Evolutionary conservation across 2,888 invertebrate genomes (phyloP), one percentile per base, ranked within the genome.

Genomic region (Terebella lapidaria): DNA sequence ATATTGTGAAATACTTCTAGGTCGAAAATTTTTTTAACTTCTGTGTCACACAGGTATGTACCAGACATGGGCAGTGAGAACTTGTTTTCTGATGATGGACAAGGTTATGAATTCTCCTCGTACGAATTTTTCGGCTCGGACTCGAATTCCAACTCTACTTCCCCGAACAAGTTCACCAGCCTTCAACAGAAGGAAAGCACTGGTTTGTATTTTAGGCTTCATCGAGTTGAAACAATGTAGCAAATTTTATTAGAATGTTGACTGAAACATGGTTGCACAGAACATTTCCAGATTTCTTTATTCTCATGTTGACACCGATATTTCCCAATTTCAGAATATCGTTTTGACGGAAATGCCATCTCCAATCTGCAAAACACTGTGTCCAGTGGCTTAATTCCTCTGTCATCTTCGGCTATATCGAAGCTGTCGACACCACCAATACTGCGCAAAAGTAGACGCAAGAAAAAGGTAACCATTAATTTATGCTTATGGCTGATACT

Each of bases 361-460:
- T 29, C 56, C 10, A 25, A 56, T 2, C 58, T 63, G 42, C 53
- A 56, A 27, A 51, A 56, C 2, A 25, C 46, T n/a, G n/a, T n/a
- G n/a, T n/a, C n/a, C 1, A 58, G 60, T 22, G 58, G 63, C 26
- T 52, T 63, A 4, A 63, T 63, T 27, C 57, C 63, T 1, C 59
- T 63, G 56, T 56, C 63, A 4, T 63, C 63, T 20, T 61, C 63
- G 1, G 30, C 54, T 24, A 42, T 58, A 22, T 63, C 63, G 2
- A 63, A 63, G 42, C 63, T 63, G 18, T 58, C 60, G 27, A 63
- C 63, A 15, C 63, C 61, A 5, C 63, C 63, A 3, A 63, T 63
- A 20, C 42, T 63, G 24, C 28, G 63, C 18, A 61, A 56, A 22
- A 58, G 57, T 20, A 10, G 24, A 5, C 49, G 49, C 5, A 49